Conservation (phyloP, 2,888 invertebrate genomes). For the Matsumyia berberina region DNA sequence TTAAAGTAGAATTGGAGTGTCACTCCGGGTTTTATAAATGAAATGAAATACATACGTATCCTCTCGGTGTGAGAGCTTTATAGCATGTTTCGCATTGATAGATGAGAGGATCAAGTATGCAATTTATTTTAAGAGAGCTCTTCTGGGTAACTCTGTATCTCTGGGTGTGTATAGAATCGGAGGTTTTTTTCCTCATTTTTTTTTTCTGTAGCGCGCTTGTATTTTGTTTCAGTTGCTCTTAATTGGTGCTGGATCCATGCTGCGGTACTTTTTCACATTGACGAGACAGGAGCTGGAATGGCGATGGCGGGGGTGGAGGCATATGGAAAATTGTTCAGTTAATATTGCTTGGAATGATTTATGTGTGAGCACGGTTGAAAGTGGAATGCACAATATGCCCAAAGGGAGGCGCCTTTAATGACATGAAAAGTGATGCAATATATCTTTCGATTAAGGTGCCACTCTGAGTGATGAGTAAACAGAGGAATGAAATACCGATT, state of each 20-base stretch:
- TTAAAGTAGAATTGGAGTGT: conserved; percentile 68
- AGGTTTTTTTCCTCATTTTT: neutral
- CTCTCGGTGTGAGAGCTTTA: conserved; percentile 16
- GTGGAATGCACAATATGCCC: conserved; percentile 3
- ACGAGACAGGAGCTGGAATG: neutral
- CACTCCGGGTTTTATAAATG: conserved; percentile 56
- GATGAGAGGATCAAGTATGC: conserved; percentile 70
- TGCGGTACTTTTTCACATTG: conserved; percentile 20
- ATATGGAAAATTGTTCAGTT: conserved; percentile 1
- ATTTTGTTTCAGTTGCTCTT: conserved; percentile 47
- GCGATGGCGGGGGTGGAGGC: neutral
- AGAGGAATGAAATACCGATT: too few species aligned
- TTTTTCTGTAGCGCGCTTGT: too few species aligned
- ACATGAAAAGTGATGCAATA: neutral
- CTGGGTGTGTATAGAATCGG: conserved; percentile 2
- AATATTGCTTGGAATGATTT: conserved; percentile 20
- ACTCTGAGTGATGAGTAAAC: too few species aligned
- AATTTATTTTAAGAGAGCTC: conserved; percentile 69
- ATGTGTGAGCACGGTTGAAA: neutral
- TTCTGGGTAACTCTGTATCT: conserved; percentile 23
- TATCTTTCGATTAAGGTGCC: neutral
- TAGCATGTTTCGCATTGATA: conserved; percentile 54
- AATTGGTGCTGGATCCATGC: conserved; percentile 40
- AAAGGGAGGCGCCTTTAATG: neutral
- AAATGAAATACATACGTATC: conserved; percentile 27